Evolutionary conservation across 1,140 invertebrate species (phyloP).

Genomic region (Diorhabda elongata): DNA sequence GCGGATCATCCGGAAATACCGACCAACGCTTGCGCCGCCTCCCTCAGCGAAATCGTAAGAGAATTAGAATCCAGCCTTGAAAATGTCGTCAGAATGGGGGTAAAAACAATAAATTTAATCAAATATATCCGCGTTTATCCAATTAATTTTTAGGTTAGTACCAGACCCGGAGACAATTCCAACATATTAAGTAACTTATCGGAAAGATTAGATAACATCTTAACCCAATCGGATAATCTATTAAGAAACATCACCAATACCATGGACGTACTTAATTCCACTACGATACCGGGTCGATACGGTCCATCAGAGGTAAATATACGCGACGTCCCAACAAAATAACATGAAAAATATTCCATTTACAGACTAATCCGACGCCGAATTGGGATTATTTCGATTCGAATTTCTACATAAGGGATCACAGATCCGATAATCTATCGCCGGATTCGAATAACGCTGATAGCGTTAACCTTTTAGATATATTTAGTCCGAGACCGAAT

Average conservation of each 20-base stretch:
- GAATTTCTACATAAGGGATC: constrained; percentile 37
- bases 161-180: constrained; percentile 35
- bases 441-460: not conserved
- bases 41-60: constrained; percentile 40
- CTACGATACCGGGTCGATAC: constrained; percentile 10
- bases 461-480: not conserved
- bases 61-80: constrained; percentile 42
- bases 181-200: constrained; percentile 43
- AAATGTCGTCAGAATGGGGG: constrained; percentile 38
- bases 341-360: not conserved
- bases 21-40: constrained; percentile 18
- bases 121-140: too few species aligned
- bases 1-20: constrained; percentile 31
- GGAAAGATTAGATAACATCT: constrained; percentile 42
- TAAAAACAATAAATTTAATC: constrained; percentile 3
- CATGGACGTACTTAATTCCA: constrained; percentile 34
- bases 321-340: too few species aligned
- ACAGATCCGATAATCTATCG: constrained; percentile 17
- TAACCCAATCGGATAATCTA: constrained; percentile 43
- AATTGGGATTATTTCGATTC: constrained; percentile 32
- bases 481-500: constrained; percentile 1
- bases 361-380: not conserved
- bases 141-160: constrained; percentile 16
- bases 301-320: not conserved
- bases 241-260: constrained; percentile 40